Percentiles rank a stretch among this genome's conserved stretches.
phyloP scores from a whole-genome alignment of 1,140 invertebrate species.

The Formica selysi region DNA sequence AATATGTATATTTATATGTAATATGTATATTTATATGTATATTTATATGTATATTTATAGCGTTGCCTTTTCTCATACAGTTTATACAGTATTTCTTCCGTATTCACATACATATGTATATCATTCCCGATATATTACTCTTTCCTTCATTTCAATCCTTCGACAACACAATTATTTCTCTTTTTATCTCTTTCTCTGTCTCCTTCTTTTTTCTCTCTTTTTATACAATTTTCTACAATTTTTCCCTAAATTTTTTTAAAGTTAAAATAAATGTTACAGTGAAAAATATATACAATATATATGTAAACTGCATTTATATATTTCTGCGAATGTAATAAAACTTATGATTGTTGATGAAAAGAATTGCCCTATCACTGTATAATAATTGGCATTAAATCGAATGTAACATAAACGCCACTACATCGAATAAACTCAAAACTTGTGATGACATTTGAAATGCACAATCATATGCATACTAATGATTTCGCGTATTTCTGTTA shows the following conservation, averaged over 20 bases:
- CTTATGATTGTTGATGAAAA: slow-evolving; percentile 3
- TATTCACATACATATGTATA: neutral
- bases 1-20: neutral
- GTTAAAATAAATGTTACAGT: neutral
- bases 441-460: neutral
- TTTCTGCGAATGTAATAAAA: neutral
- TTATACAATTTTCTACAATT: neutral
- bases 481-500: slow-evolving; percentile 5
- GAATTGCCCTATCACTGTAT: neutral
- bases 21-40: neutral
- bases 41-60: neutral
- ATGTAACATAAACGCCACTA: neutral
- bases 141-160: neutral
- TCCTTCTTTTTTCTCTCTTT: no score
- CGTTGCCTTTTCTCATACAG: neutral
- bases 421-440: neutral
- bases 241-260: neutral
- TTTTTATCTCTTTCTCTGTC: no score
- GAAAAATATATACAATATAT: neutral
- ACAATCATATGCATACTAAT: neutral
- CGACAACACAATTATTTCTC: neutral
- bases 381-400: neutral
- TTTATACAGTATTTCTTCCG: no score
- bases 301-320: no score
- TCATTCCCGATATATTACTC: neutral